Percentiles rank a stretch among this genome's conserved stretches.
phyloP scores from a whole-genome alignment of 1,140 invertebrate genomes.

The Anadara kagoshimensis region DNA sequence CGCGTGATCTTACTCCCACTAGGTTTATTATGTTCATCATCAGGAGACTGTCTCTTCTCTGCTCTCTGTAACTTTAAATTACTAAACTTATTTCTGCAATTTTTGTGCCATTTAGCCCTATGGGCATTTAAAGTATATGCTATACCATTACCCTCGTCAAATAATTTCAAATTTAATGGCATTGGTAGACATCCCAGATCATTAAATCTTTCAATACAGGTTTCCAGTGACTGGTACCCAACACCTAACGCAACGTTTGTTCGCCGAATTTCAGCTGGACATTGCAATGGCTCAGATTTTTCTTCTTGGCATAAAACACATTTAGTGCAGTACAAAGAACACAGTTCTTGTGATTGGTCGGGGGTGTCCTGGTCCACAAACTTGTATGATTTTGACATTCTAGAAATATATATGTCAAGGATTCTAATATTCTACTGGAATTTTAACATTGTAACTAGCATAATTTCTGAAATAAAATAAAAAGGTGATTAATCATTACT shows the following conservation, averaged over 20 bases:
- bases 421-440: no score
- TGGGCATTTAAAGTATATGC: background rate
- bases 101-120: background rate
- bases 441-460: no score
- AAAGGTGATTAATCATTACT: no score
- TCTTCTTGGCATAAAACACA: no score
- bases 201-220: background rate
- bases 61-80: background rate
- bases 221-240: no score
- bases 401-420: no score
- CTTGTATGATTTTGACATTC: no score
- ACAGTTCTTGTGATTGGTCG: no score
- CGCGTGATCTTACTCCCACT: background rate
- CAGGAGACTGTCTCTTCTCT: background rate
- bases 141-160: slow-evolving; percentile 1
- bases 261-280: background rate
- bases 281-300: background rate
- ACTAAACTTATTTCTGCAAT: background rate
- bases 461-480: no score
- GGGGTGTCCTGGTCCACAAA: no score
- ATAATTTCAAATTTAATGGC: background rate
- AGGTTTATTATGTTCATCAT: background rate
- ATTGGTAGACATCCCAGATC: background rate
- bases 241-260: no score
- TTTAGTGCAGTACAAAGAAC: no score